Base-by-base conservation (phyloP, 2,888 invertebrate species). In the Macrophya alboannulata region DNA sequence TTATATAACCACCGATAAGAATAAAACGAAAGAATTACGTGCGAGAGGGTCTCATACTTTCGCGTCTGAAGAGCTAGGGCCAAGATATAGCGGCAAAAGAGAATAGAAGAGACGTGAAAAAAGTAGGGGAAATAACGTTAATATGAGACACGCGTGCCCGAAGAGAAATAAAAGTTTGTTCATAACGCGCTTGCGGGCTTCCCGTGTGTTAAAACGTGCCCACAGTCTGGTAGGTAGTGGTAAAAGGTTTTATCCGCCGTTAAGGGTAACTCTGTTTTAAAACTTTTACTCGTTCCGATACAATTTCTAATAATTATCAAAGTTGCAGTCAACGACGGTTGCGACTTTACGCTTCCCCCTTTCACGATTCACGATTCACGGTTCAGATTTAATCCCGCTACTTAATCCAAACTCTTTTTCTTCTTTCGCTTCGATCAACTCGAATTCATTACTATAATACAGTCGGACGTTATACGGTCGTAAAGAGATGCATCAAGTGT, bases 161-260 rank as follows among this genome's bases (percentile, higher is more conserved):
- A 72, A 85, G 51, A 81, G 85, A 85, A 85, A 85, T 85, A 85
- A 85, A 85, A 85, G 85, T 85, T 85, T 85, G 71, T 83, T 85
- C 81, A 85, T 85, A 85, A 81, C 85, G 85, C 85, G 65, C 71
- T 85, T 37, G 74, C 45, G 43, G 65, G 51, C 55, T 62, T 65
- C 65, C 81, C 85, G 81, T 85, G 77, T 83, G 71, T 43, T 81
- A 71, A 45, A 37, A 85, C 72, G 85, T 85, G 85, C 65, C 48
- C 51, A 21, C 31, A 62, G 59, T 59, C 51, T 55, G 25, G 77
- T 55, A 72, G 31, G 37, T 45, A 21, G 81, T 81, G 59, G 81
- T 62, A 62, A 62, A 81, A 81, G 81, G 81, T 59, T 81, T 43
- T 25, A 81, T 81, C 81, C 43, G 48, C 37, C 71, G 68, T 83